phyloP scores from a whole-genome alignment of 1,140 invertebrate genomes.

The Dendrolimus punctatus region DNA sequence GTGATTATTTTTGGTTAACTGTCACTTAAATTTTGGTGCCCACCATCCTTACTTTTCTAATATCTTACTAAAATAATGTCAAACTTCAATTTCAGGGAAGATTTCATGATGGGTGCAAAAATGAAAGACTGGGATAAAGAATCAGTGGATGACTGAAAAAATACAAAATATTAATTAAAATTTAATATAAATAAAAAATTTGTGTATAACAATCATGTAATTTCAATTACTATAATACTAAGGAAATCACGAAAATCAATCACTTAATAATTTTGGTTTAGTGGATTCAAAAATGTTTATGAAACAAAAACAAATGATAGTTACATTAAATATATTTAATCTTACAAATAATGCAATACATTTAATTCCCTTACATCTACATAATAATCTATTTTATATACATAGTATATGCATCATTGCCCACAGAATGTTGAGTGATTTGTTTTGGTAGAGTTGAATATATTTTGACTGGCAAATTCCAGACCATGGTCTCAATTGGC shows the following conservation, averaged over 20 bases:
- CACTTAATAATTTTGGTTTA: too few relatives aligned
- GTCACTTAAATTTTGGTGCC: too few relatives aligned
- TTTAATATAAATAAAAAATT: constrained; percentile 5
- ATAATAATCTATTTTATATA: constrained; percentile 46
- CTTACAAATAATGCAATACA: too few relatives aligned
- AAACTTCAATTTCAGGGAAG: constrained; percentile 77
- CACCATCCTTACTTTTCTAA: too few relatives aligned
- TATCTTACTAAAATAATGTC: constrained; percentile 5
- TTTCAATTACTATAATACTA: too few relatives aligned
- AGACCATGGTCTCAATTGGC: constrained; percentile 97
- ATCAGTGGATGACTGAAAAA: constrained; percentile 55
- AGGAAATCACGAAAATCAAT: too few relatives aligned
- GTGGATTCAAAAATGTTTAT: too few relatives aligned
- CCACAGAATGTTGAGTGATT: constrained; percentile 74
- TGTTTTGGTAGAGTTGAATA: constrained; percentile 91
- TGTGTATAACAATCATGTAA: too few relatives aligned
- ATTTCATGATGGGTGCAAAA: constrained; percentile 91
- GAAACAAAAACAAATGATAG: too few relatives aligned
- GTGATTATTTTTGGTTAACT: too few relatives aligned
- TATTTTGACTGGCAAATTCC: constrained; percentile 95
- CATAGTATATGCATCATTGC: constrained; percentile 62
- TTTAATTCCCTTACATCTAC: not conserved
- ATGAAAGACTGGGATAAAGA: constrained; percentile 94
- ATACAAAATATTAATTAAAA: constrained; percentile 10
- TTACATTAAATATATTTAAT: not conserved